Evolutionary conservation across 2,113 vertebrate genomes (phyloP).

Genomic region (Gambusia holbrooki): DNA sequence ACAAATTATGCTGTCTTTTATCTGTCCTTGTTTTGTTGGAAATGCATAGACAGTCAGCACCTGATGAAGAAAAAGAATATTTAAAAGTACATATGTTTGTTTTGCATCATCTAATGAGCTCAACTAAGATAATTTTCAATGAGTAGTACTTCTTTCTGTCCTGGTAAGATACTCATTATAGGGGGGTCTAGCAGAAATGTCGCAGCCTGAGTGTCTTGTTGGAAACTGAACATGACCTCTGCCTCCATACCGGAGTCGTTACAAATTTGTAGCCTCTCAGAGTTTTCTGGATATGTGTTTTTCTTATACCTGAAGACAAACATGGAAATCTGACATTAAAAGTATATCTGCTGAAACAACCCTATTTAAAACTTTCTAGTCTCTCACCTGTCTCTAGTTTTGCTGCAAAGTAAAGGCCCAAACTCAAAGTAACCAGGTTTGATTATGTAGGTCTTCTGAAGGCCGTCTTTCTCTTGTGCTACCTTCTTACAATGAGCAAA

Average conservation of each 20-base stretch:
- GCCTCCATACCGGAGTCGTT: constrained; percentile 81
- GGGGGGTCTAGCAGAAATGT: constrained; percentile 89
- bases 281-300: constrained; percentile 80
- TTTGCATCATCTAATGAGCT: not conserved
- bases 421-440: constrained; percentile 83
- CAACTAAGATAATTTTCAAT: not conserved
- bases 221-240: constrained; percentile 84
- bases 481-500: constrained; percentile 81
- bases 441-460: constrained; percentile 84
- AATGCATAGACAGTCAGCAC: constrained; percentile 87
- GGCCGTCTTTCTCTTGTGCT: constrained; percentile 61
- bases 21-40: constrained; percentile 82
- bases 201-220: constrained; percentile 79
- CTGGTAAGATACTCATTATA: constrained; percentile 83
- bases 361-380: not conserved
- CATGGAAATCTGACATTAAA: not conserved
- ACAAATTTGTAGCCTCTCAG: constrained; percentile 83
- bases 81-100: not conserved
- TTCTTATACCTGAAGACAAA: constrained; percentile 86
- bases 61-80: constrained; percentile 65
- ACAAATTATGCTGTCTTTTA: constrained; percentile 89
- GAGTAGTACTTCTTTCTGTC: constrained; percentile 83
- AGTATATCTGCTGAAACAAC: not conserved
- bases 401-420: constrained; percentile 90
- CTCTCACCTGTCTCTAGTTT: constrained; percentile 87